Base-by-base conservation (phyloP, 2,888 invertebrate species). In the Cryptus armator region DNA sequence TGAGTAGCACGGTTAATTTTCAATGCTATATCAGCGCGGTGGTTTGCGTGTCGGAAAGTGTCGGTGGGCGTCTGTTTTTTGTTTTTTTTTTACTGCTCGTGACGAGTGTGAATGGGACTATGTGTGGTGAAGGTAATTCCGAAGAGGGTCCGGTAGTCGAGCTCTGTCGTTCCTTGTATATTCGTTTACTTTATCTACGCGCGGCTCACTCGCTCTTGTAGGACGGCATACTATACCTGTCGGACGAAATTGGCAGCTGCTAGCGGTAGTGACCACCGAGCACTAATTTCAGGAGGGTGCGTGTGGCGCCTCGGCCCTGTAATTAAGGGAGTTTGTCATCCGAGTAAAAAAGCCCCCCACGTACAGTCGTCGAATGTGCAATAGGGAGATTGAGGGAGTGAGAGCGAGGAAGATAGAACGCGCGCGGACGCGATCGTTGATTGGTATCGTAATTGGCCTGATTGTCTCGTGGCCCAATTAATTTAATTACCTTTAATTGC, bases 241-340 rank as follows among this genome's bases (percentile, higher is more conserved):
- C 74, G 81, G 74, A 74, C 88, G 88, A 90, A 90, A 90, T 90
- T 89, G 90, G 88, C 89, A 89, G 88, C 84, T 87, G 83, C 70
- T 86, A 67, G 83, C 90, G 67, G 79, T 84, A 70, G 77, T 81
- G 84, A 84, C 84, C 84, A 84, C 81, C 64, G 68, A 62, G 83
- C 51, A 79, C 87, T 88, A 89, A 88, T 89, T 89, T 86, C 79
- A 87, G 86, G 87, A 83, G 81, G 79, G 86, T 84, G 86, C 87
- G 87, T 85, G 88, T 86, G 87, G 87, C 89, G 86, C 83, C 88
- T 89, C 89, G 89, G 88, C 86, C 89, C 91, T 92, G 92, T 93
- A 93, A 93, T 93, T 93, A 93, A 92, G 91, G 90, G 92, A 92
- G 91, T 92, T 93, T 93, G 92, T 93, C 92, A 92, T 92, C 90